Percentiles rank a stretch among this genome's conserved stretches.
Evolutionary conservation across 2,797 vertebrate genomes (phyloP).

Genomic region (Steatocranus sp.): DNA sequence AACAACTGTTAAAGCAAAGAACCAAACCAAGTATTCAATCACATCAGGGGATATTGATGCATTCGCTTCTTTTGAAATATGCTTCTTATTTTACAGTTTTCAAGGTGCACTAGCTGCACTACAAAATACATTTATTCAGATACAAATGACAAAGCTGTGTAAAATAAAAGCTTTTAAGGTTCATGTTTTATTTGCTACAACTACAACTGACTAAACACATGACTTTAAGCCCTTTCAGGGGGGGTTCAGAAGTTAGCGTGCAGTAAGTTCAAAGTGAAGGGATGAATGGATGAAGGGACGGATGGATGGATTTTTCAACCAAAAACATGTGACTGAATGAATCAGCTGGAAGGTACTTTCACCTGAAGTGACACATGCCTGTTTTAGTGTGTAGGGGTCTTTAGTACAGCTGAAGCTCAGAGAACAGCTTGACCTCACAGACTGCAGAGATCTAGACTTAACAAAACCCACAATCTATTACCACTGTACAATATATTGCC

Average conservation of each 20-base stretch:
- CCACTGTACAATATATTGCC: not conserved
- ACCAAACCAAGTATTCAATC: not conserved
- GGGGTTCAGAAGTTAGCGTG: accelerated
- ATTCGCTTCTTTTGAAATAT: not conserved
- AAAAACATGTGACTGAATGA: not conserved
- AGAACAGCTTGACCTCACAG: not conserved
- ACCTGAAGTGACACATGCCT: not conserved
- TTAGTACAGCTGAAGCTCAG: not conserved
- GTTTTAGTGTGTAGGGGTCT: not conserved
- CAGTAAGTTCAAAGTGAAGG: not conserved
- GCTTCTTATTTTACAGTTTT: not conserved
- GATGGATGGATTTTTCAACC: not conserved
- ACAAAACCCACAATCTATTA: not conserved
- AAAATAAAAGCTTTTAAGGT: not conserved
- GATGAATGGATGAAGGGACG: no score
- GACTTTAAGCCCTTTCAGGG: not conserved
- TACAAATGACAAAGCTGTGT: not conserved
- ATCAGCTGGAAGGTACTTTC: not conserved
- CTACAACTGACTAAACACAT: not conserved
- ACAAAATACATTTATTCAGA: not conserved
- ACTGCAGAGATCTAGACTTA: not conserved
- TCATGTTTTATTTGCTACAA: not conserved
- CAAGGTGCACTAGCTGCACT: not conserved
- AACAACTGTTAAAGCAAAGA: not conserved
- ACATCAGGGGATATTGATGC: not conserved